A percentile compares a stretch with the other conserved stretches of the same genome.
These are phyloP conservation scores for Timema cristinae DNA, from an alignment of 2,888 invertebrate species.

Conservation along the genomic window DNA sequence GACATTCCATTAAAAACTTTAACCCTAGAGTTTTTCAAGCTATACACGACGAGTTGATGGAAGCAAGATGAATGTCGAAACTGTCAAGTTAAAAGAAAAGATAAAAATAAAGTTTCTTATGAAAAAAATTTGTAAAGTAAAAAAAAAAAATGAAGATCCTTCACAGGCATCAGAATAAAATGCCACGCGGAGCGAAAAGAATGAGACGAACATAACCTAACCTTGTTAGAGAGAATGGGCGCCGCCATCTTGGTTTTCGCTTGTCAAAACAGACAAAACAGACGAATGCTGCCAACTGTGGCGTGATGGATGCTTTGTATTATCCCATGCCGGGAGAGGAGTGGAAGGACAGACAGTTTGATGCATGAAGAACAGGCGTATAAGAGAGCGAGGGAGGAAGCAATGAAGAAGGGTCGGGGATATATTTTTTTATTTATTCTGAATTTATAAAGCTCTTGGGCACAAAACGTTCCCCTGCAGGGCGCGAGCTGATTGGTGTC, in stretches of 20 bases:
- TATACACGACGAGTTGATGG: not conserved
- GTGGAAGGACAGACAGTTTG: not conserved
- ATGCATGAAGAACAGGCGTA: constrained; percentile 6
- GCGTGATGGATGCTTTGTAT: constrained; percentile 24
- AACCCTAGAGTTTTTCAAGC: constrained; percentile 10
- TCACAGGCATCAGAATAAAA: constrained; percentile 16
- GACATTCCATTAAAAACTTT: constrained; percentile 12
- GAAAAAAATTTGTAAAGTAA: not conserved
- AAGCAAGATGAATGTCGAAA: constrained; percentile 17
- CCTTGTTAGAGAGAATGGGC: constrained; percentile 13
- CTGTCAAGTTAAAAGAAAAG: constrained; percentile 9
- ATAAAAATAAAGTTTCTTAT: too few species aligned
- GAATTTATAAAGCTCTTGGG: too few species aligned
- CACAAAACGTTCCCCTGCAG: not conserved
- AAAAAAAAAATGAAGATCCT: constrained; percentile 3
- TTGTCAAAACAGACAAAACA: constrained; percentile 22
- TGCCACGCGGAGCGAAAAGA: not conserved
- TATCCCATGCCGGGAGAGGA: constrained; percentile 23
- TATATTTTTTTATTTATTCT: too few species aligned
- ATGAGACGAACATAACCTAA: constrained; percentile 9
- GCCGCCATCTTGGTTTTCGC: constrained; percentile 26
- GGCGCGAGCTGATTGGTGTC: constrained; percentile 13
- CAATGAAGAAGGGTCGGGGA: not conserved
- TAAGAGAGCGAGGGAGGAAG: constrained; percentile 2
- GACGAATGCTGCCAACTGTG: constrained; percentile 22